Conservation (phyloP, 2,888 invertebrate species). For the Platycheirus rosarum region DNA sequence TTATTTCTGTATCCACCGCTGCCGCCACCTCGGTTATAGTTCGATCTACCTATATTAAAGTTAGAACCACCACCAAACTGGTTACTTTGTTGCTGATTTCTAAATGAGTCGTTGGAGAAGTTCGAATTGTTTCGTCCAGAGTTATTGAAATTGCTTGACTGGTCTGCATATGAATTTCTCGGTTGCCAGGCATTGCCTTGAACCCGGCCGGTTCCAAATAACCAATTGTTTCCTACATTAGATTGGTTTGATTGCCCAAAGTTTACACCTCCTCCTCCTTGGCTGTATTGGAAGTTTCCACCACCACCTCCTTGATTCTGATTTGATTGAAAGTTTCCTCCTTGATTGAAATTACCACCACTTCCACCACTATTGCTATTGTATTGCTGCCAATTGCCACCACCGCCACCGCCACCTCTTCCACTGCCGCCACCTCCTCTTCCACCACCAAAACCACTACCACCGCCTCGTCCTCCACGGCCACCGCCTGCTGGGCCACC, state of each 20-base stretch:
- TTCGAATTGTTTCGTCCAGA: slow-evolving; percentile 4
- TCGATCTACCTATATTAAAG: slow-evolving; percentile 61
- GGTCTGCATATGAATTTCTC: slow-evolving; percentile 53
- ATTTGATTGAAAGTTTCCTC: slow-evolving; percentile 29
- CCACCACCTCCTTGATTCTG: slow-evolving; percentile 45
- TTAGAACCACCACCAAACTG: slow-evolving; percentile 62
- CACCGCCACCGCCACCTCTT: slow-evolving; percentile 77
- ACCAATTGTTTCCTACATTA: slow-evolving; percentile 75
- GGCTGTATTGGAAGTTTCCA: slow-evolving; percentile 27
- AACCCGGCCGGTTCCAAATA: slow-evolving; percentile 80
- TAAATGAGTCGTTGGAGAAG: slow-evolving; percentile 70
- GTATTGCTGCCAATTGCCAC: slow-evolving; percentile 75
- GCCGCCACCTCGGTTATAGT: slow-evolving; percentile 80
- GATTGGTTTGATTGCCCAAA: slow-evolving; percentile 23
- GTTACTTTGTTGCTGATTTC: slow-evolving; percentile 45
- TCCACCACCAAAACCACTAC: slow-evolving; percentile 77
- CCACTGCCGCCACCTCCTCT: slow-evolving; percentile 79
- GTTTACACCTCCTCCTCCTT: slow-evolving; percentile 11
- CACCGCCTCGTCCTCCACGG: slow-evolving; percentile 79
- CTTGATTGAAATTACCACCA: slow-evolving; percentile 50
- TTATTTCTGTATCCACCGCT: slow-evolving; percentile 67
- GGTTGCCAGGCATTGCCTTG: slow-evolving; percentile 81
- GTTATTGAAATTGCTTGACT: slow-evolving; percentile 39
- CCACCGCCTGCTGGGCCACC: slow-evolving; percentile 83
- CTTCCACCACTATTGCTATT: slow-evolving; percentile 64